Evolutionary conservation across 2,797 vertebrate genomes (phyloP).

Genomic region (Aeoliscus strigatus): DNA sequence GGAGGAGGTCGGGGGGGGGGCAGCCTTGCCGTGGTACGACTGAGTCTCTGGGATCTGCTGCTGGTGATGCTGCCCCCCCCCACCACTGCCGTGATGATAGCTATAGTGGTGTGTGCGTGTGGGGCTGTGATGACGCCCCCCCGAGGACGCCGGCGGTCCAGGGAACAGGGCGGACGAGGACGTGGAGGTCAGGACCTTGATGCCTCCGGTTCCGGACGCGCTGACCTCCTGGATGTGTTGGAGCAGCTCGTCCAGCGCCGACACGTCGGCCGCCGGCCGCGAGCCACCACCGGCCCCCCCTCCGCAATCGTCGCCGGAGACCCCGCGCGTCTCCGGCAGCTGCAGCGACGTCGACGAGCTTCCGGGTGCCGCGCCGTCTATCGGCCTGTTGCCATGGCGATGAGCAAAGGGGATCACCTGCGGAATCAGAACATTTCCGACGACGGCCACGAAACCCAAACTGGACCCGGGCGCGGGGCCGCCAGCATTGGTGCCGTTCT

Average conservation of each 20-base stretch:
- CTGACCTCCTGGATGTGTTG: constrained; percentile 78
- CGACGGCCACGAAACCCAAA: constrained; percentile 45
- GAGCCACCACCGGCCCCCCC: neutral
- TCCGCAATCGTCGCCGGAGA: constrained; percentile 51
- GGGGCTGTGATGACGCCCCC: constrained; percentile 27
- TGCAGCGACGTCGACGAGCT: constrained; percentile 45
- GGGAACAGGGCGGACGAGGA: constrained; percentile 51
- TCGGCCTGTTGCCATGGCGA: constrained; percentile 42
- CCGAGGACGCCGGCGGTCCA: constrained; percentile 12
- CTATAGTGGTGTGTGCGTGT: constrained; percentile 52
- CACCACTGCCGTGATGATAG: constrained; percentile 26
- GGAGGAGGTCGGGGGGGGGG: constrained; percentile 49
- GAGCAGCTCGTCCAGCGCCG: constrained; percentile 80
- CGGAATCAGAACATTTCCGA: constrained; percentile 41
- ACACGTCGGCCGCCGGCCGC: constrained; percentile 75
- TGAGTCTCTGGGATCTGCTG: constrained; percentile 55
- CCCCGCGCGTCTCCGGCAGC: constrained; percentile 59
- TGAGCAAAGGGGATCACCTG: constrained; percentile 63
- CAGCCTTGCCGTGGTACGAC: constrained; percentile 65
- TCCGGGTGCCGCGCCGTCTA: constrained; percentile 30
- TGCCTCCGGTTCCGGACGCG: constrained; percentile 60
- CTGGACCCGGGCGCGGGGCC: constrained; percentile 27
- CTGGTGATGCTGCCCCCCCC: constrained; percentile 29
- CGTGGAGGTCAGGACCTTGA: constrained; percentile 63
- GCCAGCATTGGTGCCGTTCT: constrained; percentile 72